Percentiles rank a stretch among this genome's conserved stretches.
Evolutionary conservation across 2,888 invertebrate species (phyloP).

Genomic region (Nebria salina): DNA sequence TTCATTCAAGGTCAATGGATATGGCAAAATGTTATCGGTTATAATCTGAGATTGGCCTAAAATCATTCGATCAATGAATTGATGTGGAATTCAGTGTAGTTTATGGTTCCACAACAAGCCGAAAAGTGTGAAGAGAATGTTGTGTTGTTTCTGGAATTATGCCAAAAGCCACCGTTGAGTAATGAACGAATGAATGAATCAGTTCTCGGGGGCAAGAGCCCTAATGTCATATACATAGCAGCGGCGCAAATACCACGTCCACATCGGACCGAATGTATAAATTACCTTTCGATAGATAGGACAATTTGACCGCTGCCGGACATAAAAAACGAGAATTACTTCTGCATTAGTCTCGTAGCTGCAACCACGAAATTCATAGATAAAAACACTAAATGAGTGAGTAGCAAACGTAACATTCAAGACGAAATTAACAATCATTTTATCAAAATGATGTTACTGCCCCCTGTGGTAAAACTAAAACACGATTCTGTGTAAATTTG

Average conservation of each 20-base stretch:
- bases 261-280: background rate
- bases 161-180: background rate
- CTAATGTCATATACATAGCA: background rate
- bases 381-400: too few species aligned
- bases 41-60: background rate
- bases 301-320: background rate
- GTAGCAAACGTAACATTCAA: too few species aligned
- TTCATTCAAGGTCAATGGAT: too few species aligned
- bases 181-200: background rate
- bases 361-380: background rate
- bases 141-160: background rate
- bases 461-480: background rate
- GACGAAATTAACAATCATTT: too few species aligned
- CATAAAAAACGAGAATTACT: background rate
- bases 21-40: too few species aligned
- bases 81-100: background rate
- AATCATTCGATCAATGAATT: background rate
- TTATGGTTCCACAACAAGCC: background rate
- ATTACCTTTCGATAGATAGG: background rate
- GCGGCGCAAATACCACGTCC: background rate
- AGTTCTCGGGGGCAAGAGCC: background rate
- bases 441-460: too few species aligned
- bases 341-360: background rate
- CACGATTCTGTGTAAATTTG: background rate
- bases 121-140: conserved; percentile 1